Base-by-base conservation (phyloP, 1,140 invertebrate species). In the Wasmannia auropunctata region DNA sequence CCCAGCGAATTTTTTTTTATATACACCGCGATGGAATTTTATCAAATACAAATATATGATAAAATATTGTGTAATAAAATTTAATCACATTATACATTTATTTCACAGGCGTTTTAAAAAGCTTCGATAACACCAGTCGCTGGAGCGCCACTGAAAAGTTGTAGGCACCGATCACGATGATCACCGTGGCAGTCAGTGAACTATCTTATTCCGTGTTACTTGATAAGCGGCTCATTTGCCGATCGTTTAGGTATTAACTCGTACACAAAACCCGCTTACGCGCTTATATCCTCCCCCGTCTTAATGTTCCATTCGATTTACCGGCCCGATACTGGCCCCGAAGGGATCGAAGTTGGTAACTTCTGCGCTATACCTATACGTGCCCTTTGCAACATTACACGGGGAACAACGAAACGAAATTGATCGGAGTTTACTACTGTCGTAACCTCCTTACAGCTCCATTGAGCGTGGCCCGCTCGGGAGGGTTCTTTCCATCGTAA, bases 391-490 rank as follows among this genome's bases (percentile, higher is more conserved):
- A 51, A 37, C 40, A 31, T 83, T 72, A 81, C 65, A 56, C 31
- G 76, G 25, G 22, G 49, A 87, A 87, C 80, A 85, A 56, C 70
- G 79, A 65, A 76, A 67, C 67, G 69, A 85, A 87, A 87, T 87
- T 74, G 86, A 87, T 87, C 67, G 70, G 16, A 85, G 69, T 87
- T 87, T 87, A 87, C 62, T 87, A 70, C 80, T 54, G 85, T 69
- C 80, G 86, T 85, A 87, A 87, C 69, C 72, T 54, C 80, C 69
- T 85, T 85, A 85, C 80, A 60, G 84, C 46, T 86, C 56, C 16
- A 83, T 65, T 70, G 69, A 86, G 60, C 70, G 46, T 58, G 34
- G 49, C 60, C 31, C 37, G 63, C 77, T 31, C 43, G 34, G 51
- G 63, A 81, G 37, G n/a, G 58, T 67, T 85, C 69, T 74, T 76